Evolutionary conservation across 2,113 vertebrate species (phyloP).

Genomic region (Plecotus auritus): DNA sequence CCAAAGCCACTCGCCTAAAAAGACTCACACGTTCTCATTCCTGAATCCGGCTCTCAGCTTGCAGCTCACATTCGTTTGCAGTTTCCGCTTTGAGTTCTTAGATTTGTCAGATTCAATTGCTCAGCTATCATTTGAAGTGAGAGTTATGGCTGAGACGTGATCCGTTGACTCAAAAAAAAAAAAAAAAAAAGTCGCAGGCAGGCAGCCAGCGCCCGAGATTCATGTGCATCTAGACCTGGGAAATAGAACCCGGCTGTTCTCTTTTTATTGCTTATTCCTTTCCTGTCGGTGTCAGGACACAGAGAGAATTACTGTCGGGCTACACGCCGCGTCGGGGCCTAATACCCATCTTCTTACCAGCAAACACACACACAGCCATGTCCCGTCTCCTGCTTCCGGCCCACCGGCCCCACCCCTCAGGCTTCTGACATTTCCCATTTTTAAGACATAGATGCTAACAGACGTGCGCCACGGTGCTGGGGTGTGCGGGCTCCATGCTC

Average conservation of each 20-base stretch:
- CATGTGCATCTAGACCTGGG: neutral
- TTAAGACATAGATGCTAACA: neutral
- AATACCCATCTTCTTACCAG: neutral
- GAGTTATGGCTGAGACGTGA: conserved; percentile 39
- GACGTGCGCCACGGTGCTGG: neutral
- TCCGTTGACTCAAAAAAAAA: conserved; percentile 33
- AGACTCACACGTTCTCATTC: neutral
- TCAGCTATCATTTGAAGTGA: conserved; percentile 41
- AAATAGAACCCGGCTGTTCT: neutral
- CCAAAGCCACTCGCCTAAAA: neutral
- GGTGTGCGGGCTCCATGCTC: neutral
- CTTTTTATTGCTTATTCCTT: conserved; percentile 42
- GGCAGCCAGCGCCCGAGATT: neutral
- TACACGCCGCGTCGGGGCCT: neutral
- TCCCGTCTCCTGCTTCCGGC: neutral
- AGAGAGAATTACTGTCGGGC: conserved; percentile 19
- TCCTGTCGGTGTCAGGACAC: conserved; percentile 24
- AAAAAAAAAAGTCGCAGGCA: neutral
- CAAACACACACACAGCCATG: neutral
- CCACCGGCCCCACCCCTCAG: neutral
- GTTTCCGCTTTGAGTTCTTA: conserved; percentile 51
- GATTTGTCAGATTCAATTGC: conserved; percentile 66
- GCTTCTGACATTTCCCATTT: neutral
- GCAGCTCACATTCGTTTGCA: conserved; percentile 40
- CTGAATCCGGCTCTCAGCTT: conserved; percentile 4